A percentile compares a stretch with the other conserved stretches of the same genome.
These are phyloP conservation scores for Leucopternis melanops DNA, from an alignment of 2,113 vertebrate genomes.

Conservation along the genomic window DNA sequence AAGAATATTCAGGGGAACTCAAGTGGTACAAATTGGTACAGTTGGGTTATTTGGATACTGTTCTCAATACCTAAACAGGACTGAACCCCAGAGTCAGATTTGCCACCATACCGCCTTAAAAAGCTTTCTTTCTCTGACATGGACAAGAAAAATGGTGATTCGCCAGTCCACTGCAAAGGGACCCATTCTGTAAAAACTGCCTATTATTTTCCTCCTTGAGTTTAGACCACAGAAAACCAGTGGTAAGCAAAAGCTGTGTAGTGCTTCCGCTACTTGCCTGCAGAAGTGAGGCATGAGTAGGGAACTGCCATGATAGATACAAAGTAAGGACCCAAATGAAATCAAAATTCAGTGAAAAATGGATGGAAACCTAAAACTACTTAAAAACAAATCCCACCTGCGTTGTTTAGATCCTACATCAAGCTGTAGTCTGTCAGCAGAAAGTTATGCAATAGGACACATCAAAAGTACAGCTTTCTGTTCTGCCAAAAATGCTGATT, in stretches of 20 bases:
- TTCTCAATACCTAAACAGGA: background rate
- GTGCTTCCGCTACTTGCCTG: background rate
- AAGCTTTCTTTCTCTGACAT: background rate
- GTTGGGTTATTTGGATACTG: background rate
- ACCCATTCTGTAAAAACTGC: background rate
- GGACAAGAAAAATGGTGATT: background rate
- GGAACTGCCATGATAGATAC: background rate
- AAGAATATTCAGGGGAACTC: background rate
- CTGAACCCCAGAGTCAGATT: background rate
- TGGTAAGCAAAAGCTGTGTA: background rate
- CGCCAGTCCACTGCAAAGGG: background rate
- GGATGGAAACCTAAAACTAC: background rate
- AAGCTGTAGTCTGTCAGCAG: background rate
- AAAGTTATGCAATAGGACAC: background rate
- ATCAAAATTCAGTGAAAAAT: background rate
- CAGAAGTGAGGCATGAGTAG: background rate
- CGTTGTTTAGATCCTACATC: background rate
- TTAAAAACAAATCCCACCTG: background rate
- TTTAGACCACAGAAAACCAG: background rate
- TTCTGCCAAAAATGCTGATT: background rate
- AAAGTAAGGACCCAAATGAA: background rate
- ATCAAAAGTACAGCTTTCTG: background rate
- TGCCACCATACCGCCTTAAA: accelerated
- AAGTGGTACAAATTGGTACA: background rate
- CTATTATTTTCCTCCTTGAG: background rate